These are phyloP conservation scores for Gymnoscelis rufifasciata DNA, from an alignment of 2,888 invertebrate species.

Conservation along the genomic window DNA sequence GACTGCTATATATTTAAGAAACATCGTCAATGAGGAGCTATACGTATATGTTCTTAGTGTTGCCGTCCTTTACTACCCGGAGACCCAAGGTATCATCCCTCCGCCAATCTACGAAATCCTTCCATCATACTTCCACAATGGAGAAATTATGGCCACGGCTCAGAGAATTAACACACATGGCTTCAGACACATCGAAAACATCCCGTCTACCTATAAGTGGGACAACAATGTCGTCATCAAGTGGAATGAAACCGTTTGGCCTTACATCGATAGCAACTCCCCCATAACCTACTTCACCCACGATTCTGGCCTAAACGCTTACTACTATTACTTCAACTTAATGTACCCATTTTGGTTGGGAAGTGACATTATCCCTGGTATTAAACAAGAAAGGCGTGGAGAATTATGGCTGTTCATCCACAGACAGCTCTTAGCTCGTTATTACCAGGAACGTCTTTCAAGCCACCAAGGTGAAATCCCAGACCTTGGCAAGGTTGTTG, in stretches of 20 bases:
- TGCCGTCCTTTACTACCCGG: constrained; percentile 81
- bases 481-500: constrained; percentile 63
- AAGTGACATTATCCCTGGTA: constrained; percentile 65
- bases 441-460: constrained; percentile 86
- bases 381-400: constrained; percentile 80
- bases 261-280: constrained; percentile 76
- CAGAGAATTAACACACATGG: constrained; percentile 77
- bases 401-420: constrained; percentile 80
- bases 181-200: constrained; percentile 45
- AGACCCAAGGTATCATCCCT: constrained; percentile 81
- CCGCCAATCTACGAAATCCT: constrained; percentile 86
- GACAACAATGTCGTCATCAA: constrained; percentile 76
- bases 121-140: constrained; percentile 85
- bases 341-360: constrained; percentile 83
- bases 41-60: constrained; percentile 82
- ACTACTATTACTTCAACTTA: constrained; percentile 81
- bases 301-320: constrained; percentile 83
- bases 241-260: constrained; percentile 81
- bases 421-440: constrained; percentile 84
- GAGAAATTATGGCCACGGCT: constrained; percentile 82
- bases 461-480: constrained; percentile 83
- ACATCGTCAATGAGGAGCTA: constrained; percentile 83
- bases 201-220: constrained; percentile 54
- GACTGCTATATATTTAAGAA: constrained; percentile 83
- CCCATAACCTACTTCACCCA: constrained; percentile 84